Evolutionary conservation across 2,888 invertebrate species (phyloP).

Genomic region (Nebria brevicollis): DNA sequence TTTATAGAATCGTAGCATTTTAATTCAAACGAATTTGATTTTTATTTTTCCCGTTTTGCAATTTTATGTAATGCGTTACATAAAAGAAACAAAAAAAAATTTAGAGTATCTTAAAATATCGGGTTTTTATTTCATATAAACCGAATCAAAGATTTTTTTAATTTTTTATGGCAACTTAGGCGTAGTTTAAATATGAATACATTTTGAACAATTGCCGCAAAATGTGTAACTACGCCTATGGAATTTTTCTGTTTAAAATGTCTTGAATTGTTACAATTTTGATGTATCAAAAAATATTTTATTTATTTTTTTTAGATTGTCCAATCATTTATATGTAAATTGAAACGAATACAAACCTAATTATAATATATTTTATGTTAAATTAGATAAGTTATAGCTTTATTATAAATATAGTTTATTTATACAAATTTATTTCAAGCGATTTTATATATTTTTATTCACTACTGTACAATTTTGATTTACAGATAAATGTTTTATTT

Average conservation of each 20-base stretch:
- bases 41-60: background rate
- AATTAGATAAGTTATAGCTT: background rate
- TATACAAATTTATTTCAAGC: conserved; percentile 1
- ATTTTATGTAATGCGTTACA: background rate
- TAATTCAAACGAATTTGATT: background rate
- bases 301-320: background rate
- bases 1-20: background rate
- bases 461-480: background rate
- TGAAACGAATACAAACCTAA: background rate
- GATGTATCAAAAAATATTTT: background rate
- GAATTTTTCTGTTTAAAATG: background rate
- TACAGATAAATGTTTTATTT: background rate
- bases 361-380: background rate
- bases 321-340: background rate
- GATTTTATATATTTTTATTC: background rate
- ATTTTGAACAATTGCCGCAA: background rate
- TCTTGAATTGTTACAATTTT: background rate
- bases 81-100: background rate
- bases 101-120: background rate
- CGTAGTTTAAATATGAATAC: background rate
- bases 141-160: background rate
- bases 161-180: background rate
- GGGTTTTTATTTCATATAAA: background rate
- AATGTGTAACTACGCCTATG: background rate
- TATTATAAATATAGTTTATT: background rate